Conservation (phyloP, 2,888 invertebrate genomes). For the Perizoma flavofasciatum region DNA sequence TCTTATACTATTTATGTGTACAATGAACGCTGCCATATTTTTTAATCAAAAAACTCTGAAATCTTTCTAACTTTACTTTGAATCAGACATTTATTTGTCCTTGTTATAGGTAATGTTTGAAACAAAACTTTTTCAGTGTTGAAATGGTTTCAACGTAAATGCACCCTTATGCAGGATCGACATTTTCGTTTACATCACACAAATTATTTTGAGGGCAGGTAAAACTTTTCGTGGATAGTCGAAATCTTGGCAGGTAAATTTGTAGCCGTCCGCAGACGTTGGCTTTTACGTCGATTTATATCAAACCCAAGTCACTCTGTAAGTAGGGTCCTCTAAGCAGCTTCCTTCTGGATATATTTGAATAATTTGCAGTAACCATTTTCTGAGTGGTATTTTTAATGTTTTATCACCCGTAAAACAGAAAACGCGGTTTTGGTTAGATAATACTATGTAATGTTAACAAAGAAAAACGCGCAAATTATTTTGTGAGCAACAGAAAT, state of each 20-base stretch:
- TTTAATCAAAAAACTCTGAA: too few relatives aligned
- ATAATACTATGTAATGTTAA: neutral
- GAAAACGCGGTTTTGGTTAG: neutral
- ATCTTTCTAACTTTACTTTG: too few relatives aligned
- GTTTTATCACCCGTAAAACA: conserved; percentile 27
- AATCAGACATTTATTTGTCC: too few relatives aligned
- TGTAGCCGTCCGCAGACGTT: conserved; percentile 21
- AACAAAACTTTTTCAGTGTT: too few relatives aligned
- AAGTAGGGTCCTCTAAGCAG: conserved; percentile 28
- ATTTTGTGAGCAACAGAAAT: too few relatives aligned
- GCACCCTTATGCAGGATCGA: neutral
- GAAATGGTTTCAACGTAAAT: too few relatives aligned
- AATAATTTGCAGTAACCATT: conserved; percentile 35
- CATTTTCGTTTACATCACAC: conserved; percentile 6
- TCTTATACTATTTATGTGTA: too few relatives aligned
- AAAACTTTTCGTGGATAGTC: conserved; percentile 20
- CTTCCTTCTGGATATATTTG: conserved; percentile 31
- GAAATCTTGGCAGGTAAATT: conserved; percentile 24
- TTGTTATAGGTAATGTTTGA: too few relatives aligned
- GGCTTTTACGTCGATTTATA: conserved; percentile 25
- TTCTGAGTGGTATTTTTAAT: conserved; percentile 29
- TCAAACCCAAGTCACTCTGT: conserved; percentile 25
- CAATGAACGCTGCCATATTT: too few relatives aligned
- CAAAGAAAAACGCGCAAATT: too few relatives aligned
- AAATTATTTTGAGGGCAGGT: conserved; percentile 17